Evolutionary conservation across 2,888 invertebrate species (phyloP).

Genomic region (Troilus luridus): DNA sequence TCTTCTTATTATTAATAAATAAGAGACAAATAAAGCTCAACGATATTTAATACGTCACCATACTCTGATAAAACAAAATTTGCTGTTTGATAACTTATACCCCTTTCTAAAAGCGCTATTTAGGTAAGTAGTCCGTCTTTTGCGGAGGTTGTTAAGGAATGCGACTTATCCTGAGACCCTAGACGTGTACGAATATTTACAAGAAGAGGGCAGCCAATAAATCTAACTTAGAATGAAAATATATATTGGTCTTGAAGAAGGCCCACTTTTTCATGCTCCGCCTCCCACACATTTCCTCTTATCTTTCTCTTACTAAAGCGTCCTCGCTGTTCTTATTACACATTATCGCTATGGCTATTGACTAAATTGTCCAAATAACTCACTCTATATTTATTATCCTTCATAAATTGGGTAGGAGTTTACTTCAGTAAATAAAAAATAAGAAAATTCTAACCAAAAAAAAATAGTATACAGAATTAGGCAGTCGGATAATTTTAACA

Average conservation of each 20-base stretch:
- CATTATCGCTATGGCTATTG: slow-evolving; percentile 31
- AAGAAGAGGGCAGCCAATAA: slow-evolving; percentile 7
- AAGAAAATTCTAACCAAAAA: no score
- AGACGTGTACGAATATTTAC: slow-evolving; percentile 15
- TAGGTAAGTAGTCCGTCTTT: no score
- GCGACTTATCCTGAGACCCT: not conserved
- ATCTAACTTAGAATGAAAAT: slow-evolving; percentile 44
- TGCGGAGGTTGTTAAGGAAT: not conserved
- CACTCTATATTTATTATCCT: not conserved
- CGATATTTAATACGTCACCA: no score
- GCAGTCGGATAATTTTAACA: no score
- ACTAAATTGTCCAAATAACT: not conserved
- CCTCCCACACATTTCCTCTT: not conserved
- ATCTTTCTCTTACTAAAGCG: slow-evolving; percentile 32
- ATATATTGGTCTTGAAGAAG: slow-evolving; percentile 29
- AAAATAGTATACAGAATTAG: no score
- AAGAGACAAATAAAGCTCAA: no score
- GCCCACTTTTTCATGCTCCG: slow-evolving; percentile 42
- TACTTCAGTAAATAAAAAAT: not conserved
- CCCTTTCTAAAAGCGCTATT: no score
- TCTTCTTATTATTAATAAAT: no score
- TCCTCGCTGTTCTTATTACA: slow-evolving; percentile 21
- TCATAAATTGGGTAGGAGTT: not conserved
- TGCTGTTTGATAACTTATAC: no score
- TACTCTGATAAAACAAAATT: no score